Conservation (phyloP, 1,140 invertebrate genomes). For the Tenebrio molitor region DNA sequence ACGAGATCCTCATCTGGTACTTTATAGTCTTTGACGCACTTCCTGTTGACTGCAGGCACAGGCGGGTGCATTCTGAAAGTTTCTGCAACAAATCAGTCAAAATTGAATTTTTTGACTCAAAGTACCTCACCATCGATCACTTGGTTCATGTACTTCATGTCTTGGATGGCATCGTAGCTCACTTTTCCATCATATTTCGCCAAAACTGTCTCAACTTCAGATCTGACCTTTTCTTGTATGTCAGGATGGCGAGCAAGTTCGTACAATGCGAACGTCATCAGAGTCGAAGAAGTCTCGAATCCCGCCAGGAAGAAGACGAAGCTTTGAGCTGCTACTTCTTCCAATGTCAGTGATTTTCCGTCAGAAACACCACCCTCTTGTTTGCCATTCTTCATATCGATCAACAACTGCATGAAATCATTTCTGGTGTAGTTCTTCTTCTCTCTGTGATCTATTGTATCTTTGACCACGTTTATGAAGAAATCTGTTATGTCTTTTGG, state of each 20-base stretch:
- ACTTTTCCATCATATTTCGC: slow-evolving; percentile 51
- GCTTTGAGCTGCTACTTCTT: slow-evolving; percentile 52
- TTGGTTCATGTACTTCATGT: slow-evolving; percentile 68
- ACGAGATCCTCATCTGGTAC: too few species aligned
- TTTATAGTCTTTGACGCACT: too few species aligned
- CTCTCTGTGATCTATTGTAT: too few species aligned
- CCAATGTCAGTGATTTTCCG: not conserved
- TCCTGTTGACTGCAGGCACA: too few species aligned
- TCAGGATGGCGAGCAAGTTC: slow-evolving; percentile 73
- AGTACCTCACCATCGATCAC: too few species aligned
- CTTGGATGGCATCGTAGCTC: slow-evolving; percentile 65
- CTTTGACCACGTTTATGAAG: slow-evolving; percentile 69
- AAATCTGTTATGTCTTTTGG: slow-evolving; percentile 59
- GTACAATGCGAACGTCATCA: slow-evolving; percentile 67
- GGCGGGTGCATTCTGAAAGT: too few species aligned
- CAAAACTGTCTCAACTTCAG: slow-evolving; percentile 70
- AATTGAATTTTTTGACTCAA: too few species aligned
- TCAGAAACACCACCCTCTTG: not conserved
- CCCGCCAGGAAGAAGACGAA: too few species aligned
- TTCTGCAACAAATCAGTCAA: too few species aligned
- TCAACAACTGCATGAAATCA: too few species aligned
- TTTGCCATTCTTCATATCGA: slow-evolving; percentile 62
- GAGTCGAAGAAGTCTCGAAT: too few species aligned
- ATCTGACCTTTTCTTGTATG: slow-evolving; percentile 71
- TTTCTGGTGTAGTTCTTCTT: too few species aligned